Conservation (phyloP, 35 echinoderm and acorn worm genomes). For the Eucidaris tribuloides region DNA sequence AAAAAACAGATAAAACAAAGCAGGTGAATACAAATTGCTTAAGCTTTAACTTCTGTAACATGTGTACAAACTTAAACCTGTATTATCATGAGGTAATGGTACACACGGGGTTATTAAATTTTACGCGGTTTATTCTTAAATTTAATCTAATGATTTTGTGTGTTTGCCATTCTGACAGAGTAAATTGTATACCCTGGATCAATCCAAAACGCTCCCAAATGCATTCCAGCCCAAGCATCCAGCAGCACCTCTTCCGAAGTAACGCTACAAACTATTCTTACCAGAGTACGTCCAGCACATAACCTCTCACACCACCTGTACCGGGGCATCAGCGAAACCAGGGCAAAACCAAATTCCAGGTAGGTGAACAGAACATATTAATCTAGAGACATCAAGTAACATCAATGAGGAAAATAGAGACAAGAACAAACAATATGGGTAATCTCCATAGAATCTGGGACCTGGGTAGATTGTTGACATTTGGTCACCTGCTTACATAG, state of each 20-base stretch:
- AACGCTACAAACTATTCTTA: slow-evolving; percentile 67
- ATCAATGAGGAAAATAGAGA: too few species aligned
- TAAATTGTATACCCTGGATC: slow-evolving; percentile 32
- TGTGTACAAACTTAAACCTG: too few species aligned
- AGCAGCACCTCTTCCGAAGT: slow-evolving; percentile 62
- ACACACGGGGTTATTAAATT: neutral
- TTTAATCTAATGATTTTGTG: neutral
- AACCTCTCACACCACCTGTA: slow-evolving; percentile 79
- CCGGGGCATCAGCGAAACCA: slow-evolving; percentile 53
- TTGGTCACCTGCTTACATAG: too few species aligned
- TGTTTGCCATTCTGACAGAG: slow-evolving; percentile 23
- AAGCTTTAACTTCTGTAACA: neutral
- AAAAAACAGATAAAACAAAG: neutral
- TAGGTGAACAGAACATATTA: too few species aligned
- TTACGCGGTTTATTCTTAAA: neutral
- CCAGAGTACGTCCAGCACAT: slow-evolving; percentile 73
- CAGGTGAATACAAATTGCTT: neutral
- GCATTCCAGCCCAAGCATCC: slow-evolving; percentile 51
- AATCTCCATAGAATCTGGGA: too few species aligned
- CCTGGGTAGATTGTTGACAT: too few species aligned
- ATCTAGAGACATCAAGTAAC: too few species aligned
- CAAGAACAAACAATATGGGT: too few species aligned
- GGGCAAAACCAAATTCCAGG: too few species aligned
- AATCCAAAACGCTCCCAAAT: too few species aligned
- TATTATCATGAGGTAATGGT: too few species aligned